phyloP scores from a whole-genome alignment of 2,113 vertebrate genomes.

The Suricata suricatta region DNA sequence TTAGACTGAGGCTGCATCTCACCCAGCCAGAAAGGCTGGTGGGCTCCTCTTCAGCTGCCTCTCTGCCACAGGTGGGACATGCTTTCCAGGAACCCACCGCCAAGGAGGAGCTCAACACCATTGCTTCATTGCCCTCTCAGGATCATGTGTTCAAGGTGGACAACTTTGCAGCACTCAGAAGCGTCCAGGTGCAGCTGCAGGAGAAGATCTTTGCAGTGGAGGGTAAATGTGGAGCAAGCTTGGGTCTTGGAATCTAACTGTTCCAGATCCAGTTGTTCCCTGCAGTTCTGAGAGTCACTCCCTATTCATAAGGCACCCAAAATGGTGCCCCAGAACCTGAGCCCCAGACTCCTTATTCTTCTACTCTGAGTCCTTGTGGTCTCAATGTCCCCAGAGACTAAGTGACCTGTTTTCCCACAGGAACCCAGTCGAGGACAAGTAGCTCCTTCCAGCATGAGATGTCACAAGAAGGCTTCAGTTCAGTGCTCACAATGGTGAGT shows the following conservation, averaged over 20 bases:
- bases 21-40: not conserved
- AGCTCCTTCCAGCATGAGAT: constrained; percentile 83
- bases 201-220: constrained; percentile 83
- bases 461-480: constrained; percentile 85
- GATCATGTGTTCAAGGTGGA: constrained; percentile 79
- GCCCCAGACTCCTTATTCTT: not conserved
- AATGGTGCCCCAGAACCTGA: not conserved
- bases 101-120: constrained; percentile 67
- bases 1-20: not conserved
- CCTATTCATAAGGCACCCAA: not conserved
- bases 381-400: not conserved
- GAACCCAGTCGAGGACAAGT: constrained; percentile 67
- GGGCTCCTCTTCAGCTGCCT: not conserved
- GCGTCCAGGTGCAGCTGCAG: constrained; percentile 75
- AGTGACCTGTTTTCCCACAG: constrained; percentile 63
- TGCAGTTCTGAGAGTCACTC: not conserved
- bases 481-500: constrained; percentile 73
- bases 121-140: constrained; percentile 49
- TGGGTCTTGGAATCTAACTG: not conserved
- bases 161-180: constrained; percentile 73
- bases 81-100: constrained; percentile 39
- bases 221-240: constrained; percentile 52
- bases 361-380: not conserved
- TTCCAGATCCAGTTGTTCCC: not conserved
- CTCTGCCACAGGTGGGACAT: constrained; percentile 72